Evolutionary conservation across 2,888 invertebrate species (phyloP).

Genomic region (Adineta ricciae): DNA sequence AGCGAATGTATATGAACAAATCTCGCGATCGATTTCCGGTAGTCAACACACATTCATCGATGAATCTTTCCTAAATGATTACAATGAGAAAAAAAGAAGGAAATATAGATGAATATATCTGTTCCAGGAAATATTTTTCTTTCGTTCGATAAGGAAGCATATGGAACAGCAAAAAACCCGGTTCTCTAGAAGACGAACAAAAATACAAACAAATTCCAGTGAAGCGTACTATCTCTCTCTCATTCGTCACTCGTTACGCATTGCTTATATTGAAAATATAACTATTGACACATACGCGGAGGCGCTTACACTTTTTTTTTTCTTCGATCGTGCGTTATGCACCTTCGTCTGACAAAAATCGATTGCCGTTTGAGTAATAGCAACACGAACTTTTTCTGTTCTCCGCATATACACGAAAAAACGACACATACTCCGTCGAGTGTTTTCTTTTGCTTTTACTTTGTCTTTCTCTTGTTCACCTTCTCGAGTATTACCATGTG

Average conservation of each 20-base stretch:
- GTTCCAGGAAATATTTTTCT: not conserved
- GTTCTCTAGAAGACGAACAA: not conserved
- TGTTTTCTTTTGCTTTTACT: not conserved
- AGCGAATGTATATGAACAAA: not conserved
- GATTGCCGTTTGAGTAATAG: slow-evolving; percentile 9
- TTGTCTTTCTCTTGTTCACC: not conserved
- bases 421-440: not conserved
- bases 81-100: not conserved
- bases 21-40: not conserved
- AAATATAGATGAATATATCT: not conserved
- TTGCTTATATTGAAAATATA: not conserved
- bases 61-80: not conserved
- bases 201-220: not conserved
- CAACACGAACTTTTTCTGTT: not conserved
- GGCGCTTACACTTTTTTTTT: not conserved
- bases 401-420: not conserved
- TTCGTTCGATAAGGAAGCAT: not conserved
- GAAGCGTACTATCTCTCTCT: not conserved
- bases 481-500: not conserved
- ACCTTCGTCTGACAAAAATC: not conserved
- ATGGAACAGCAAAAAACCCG: not conserved
- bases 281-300: not conserved
- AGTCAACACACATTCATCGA: not conserved
- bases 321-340: not conserved
- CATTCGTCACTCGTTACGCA: not conserved